Evolutionary conservation across 2,888 invertebrate species (phyloP).

Genomic region (Euzetes globulus): DNA sequence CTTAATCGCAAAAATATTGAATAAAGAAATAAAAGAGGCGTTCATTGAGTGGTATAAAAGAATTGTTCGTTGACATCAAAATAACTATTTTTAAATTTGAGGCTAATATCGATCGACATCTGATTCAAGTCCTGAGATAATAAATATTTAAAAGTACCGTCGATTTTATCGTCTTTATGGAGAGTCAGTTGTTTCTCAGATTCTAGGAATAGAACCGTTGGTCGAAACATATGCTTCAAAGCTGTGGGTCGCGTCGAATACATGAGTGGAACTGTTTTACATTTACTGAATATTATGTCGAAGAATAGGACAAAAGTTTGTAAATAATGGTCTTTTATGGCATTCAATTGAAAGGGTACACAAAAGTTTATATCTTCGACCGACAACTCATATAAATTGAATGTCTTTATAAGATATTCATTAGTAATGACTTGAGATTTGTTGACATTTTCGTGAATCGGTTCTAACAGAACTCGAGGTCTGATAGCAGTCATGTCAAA

Average conservation of each 20-base stretch:
- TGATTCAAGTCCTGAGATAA: neutral
- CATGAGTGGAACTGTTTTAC: neutral
- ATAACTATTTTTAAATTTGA: neutral
- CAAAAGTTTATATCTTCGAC: neutral
- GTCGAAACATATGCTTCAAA: neutral
- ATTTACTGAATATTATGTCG: neutral
- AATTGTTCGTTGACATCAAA: too few relatives aligned
- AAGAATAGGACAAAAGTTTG: neutral
- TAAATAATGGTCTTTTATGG: neutral
- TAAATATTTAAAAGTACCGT: neutral
- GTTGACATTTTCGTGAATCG: neutral
- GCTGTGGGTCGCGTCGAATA: neutral
- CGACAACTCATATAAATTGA: neutral
- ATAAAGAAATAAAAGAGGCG: too few relatives aligned
- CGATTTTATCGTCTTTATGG: neutral
- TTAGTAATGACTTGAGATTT: constrained; percentile 4
- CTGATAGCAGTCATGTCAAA: constrained; percentile 7
- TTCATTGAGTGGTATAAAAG: too few relatives aligned
- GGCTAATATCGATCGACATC: neutral
- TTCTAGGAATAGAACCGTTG: neutral
- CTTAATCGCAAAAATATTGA: too few relatives aligned
- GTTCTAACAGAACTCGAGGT: neutral
- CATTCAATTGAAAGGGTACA: neutral
- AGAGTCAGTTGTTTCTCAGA: neutral
- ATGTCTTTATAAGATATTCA: neutral